Evolutionary conservation across 2,888 invertebrate genomes (phyloP), one percentile per base, ranked within the genome.

Genomic region (Andrena hattorfiana): DNA sequence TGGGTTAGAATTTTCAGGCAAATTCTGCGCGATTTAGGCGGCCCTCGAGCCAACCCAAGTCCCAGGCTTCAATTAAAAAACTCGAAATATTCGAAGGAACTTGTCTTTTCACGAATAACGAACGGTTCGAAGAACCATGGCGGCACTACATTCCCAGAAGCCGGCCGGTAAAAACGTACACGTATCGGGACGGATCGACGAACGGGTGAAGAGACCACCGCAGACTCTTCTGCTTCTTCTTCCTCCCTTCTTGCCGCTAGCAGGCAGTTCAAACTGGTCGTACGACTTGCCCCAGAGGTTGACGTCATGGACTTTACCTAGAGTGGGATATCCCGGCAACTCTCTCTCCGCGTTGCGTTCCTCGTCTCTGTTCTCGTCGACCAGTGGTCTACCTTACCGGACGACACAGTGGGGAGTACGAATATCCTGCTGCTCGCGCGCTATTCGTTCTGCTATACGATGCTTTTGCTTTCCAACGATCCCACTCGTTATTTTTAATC

Each of bases 291-390:
- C 84, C 77, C 70, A 28, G 63, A 77, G 79, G 69, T 86, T 90
- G 90, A 91, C 91, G 91, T 91, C 91, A 91, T 81, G 84, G 64
- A 82, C 84, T 86, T 83, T 85, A 78, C 84, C 85, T 85, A 89
- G 89, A 91, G 91, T 91, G 91, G 91, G 91, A 91, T 90, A 62
- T 23, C 20, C 86, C 89, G 77, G 87, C 85, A 89, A 87, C 59
- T 86, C 71, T 77, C 63, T 84, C 81, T 87, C 62, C 23, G 67
- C 71, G 73, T 78, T 78, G 23, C 84, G 68, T 60, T 77, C 69
- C 26, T 73, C 73, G 78, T 66, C 67, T 68, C 67, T 75, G 74
- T 70, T 77, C 75, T 77, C 70, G 76, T 78, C 77, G 66, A 60
- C 48, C 62, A 68, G 74, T 70, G 28, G 81, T 23, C 68, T 74